Evolutionary conservation across 2,888 invertebrate genomes (phyloP), one percentile per base, ranked within the genome.

Genomic region (Drepana falcataria): DNA sequence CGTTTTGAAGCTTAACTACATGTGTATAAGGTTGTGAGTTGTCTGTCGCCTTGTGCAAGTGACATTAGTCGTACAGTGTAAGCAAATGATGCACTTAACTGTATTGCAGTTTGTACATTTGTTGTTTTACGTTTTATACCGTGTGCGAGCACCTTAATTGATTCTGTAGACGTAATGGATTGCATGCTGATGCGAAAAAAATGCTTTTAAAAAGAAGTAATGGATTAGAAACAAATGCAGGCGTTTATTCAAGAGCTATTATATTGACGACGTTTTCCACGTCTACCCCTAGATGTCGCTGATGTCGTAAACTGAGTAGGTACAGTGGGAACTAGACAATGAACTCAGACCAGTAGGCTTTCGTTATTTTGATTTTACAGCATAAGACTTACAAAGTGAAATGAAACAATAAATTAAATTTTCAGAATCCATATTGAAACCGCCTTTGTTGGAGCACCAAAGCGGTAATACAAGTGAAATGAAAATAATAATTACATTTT

Each of bases 31-130:
- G 35, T 47, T 56, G 57, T 65, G 67, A 51, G 40, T 40, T 9
- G 2, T 33, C 2, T 51, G 33, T 41, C 40, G 37, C 33, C 3
- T 34, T 63, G 66, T 37, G 57, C 56, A 68, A 67, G 64, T 59
- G 63, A 65, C 68, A 67, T 64, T 62, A 55, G 59, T 54, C 64
- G 54, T 68, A 71, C 71, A 70, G 57, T 58, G 66, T 56, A 56
- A 59, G 69, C 65, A 77, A 79, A 80, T 78, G 77, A 79, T 84
- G 83, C 84, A 85, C 85, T 85, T 73, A 81, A 66, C 74, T 56
- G 65, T 77, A 85, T 83, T 84, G 77, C 76, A 57, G 64, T 60
- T 55, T 69, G 69, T 61, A 73, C 77, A 78, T 77, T 77, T 79
- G 78, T 77, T 77, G 74, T 79, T 79, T 73, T 69, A 64, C 63